Conservation (phyloP, 2,797 vertebrate genomes). For the Fratercula arctica region DNA sequence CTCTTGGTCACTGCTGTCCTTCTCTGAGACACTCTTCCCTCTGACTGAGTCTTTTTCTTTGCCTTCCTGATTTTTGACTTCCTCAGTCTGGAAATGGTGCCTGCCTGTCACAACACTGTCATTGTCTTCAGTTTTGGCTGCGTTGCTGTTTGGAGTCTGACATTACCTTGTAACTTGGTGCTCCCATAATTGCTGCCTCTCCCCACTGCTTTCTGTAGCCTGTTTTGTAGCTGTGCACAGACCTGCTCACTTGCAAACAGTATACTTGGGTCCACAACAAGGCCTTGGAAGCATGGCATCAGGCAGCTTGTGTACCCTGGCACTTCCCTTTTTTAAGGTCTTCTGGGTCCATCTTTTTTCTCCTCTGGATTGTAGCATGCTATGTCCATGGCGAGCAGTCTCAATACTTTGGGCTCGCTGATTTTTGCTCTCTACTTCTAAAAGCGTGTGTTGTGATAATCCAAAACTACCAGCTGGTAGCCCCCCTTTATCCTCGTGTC, state of each 20-base stretch:
- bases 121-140: neutral
- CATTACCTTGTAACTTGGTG: neutral
- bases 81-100: neutral
- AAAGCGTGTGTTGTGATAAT: neutral
- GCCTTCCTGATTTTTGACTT: neutral
- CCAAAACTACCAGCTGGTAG: neutral
- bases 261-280: neutral
- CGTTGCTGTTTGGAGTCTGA: neutral
- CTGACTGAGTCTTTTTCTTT: neutral
- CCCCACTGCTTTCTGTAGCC: neutral
- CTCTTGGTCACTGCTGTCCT: neutral
- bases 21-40: neutral
- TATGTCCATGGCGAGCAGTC: neutral
- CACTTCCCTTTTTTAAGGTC: neutral
- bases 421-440: neutral
- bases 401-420: neutral
- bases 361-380: neutral
- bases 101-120: neutral
- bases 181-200: neutral
- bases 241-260: neutral
- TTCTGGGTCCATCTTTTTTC: neutral
- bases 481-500: neutral
- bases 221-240: neutral
- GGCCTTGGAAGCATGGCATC: accelerated
- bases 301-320: neutral